These are phyloP conservation scores for Aphaenogaster floridana DNA, from an alignment of 1,140 invertebrate species.

Conservation along the genomic window DNA sequence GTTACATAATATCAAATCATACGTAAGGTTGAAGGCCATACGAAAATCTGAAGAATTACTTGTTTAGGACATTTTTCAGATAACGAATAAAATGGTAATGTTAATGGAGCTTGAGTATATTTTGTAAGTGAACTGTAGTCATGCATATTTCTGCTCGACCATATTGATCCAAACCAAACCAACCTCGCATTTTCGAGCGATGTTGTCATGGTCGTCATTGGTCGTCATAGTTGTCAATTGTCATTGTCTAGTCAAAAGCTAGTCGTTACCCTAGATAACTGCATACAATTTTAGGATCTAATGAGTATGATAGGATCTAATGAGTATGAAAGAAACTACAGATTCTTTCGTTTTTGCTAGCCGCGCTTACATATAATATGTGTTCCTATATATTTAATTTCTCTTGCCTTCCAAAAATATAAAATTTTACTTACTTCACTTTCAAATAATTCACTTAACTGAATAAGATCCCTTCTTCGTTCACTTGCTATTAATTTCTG, in stretches of 20 bases:
- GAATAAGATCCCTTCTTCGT: neutral
- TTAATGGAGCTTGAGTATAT: slow-evolving; percentile 1
- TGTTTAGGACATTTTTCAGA: neutral
- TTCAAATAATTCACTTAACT: neutral
- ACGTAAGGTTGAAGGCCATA: too few relatives aligned
- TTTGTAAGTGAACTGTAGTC: neutral
- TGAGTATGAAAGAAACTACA: neutral
- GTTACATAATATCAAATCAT: neutral
- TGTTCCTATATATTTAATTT: neutral
- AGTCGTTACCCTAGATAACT: neutral
- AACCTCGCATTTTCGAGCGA: neutral
- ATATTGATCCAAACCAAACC: neutral
- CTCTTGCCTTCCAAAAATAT: slow-evolving; percentile 9
- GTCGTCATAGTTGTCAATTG: neutral
- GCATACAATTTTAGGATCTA: neutral
- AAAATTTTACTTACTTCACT: neutral
- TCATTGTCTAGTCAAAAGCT: neutral
- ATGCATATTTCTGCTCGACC: neutral
- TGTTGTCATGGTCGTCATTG: neutral
- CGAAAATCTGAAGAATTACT: too few relatives aligned
- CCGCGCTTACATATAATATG: neutral
- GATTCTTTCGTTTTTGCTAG: neutral
- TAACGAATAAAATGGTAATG: slow-evolving; percentile 2
- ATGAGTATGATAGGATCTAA: neutral
- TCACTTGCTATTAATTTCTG: neutral